Evolutionary conservation across 2,113 vertebrate genomes (phyloP), one percentile per base, ranked within the genome.

Genomic region (Poecilia latipinna): DNA sequence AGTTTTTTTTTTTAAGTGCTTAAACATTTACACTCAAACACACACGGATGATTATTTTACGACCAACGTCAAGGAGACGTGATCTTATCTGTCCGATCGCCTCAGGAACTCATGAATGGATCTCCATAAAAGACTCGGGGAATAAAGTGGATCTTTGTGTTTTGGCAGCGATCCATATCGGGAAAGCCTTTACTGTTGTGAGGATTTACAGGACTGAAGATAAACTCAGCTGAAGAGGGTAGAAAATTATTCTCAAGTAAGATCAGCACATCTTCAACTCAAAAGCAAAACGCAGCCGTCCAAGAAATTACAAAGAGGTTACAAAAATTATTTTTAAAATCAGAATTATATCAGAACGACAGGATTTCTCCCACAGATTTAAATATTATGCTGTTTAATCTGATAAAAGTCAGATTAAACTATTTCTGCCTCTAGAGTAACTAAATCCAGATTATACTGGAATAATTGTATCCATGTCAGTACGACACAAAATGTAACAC

Each of bases 11-110:
- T 48, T 48, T 6, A 37, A 28, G 29, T 39, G 32, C 39, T 39
- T 62, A 42, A 72, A 66, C 72, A 70, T 82, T 80, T 64, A 69
- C 79, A 64, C 35, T 66, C 42, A 51, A 24, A n/a, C 68, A 33
- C 74, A 0, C 32, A 48, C 3, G 19, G 12, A n/a, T 8, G 57
- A 28, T 66, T 75, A 17, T 77, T 76, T 85, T 77, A 75, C 77
- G 48, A 15, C 29, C 44, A 44, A 12, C 28, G 0, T 63, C n/a
- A n/a, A 12, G 65, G 39, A 64, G 35, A 51, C 70, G 77, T 51
- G 32, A 75, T 28, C 32, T 57, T 57, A 57, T 57, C 51, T 57
- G 51, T 57, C 51, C 5, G 22, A 6, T 22, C 22, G 22, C 24
- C 22, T 54, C 22, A 3, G 48, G 65, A 65, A 60, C 48, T 11